Base-by-base conservation (phyloP, 2,888 invertebrate species). In the Salticus scenicus region DNA sequence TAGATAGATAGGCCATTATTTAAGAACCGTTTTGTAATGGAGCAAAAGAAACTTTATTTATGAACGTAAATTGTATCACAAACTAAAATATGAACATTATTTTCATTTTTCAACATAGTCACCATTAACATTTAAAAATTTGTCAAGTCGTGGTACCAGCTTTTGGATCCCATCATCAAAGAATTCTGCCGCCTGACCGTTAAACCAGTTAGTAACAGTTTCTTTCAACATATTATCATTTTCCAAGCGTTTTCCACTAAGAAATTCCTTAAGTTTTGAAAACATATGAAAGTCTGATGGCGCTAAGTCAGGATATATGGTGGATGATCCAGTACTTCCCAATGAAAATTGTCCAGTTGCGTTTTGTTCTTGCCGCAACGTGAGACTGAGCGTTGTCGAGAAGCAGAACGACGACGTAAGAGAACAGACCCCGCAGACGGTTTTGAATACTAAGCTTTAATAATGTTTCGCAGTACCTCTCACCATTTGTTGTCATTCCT, bases 311-410 rank as follows among this genome's bases (percentile, higher is more conserved):
- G 37, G 37, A 10, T 37, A 10, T 20, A 12, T 28, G 5, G 20
- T 27, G 27, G 24, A 20, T 63, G 28, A 63, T 14, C 12, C 57
- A 57, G 1, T 24, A 57, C 57, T 24, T 63, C 2, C 63, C 63
- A 63, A 12, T 63, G 63, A 63, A 63, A 63, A 37, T 37, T 37
- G 4, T 37, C 37, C 37, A 37, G 37, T 37, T 37, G 37, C 33
- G 30, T 57, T 66, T 66, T 66, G 37, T 47, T 67, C n/a, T 41
- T 31, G 30, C 17, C 85, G 74, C 10, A 79, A 67, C 28, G 66
- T 74, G 30, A 41, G 73, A 37, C 20, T 10, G 33, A 20, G 30
- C 31, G n/a, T n/a, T n/a, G n/a, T n/a, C n/a, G n/a, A n/a, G n/a
- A n/a, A n/a, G n/a, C n/a, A n/a, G n/a, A n/a, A n/a, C n/a, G n/a